Evolutionary conservation across 2,113 vertebrate species (phyloP), one percentile per base, ranked within the genome.

Genomic region (Piaya cayana): DNA sequence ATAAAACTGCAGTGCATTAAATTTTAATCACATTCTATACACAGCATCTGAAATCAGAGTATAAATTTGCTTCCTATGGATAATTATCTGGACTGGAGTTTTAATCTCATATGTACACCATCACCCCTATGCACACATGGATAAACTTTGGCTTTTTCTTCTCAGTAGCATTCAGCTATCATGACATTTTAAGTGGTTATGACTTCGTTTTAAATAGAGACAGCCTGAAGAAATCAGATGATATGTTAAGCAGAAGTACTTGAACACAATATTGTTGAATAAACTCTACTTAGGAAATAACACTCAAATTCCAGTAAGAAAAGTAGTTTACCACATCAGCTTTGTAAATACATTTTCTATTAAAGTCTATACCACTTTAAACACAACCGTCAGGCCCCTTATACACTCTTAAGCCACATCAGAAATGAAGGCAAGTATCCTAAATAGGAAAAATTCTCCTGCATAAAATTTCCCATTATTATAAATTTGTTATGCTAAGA

Each of bases 21-120:
- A 95, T 94, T 90, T 90, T 96, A 96, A 97, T 96, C 96, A 72
- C 80, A 94, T 97, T 92, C 93, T 96, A 96, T 94, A 93, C 95
- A 95, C 86, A 90, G 92, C 63, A 92, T 74, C 82, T 91, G 76
- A 96, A 97, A 94, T 96, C 80, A 92, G 90, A 93, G 82, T 42
- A 92, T n/a, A 79, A 88, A 75, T 86, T 95, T 90, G 80, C 82
- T 96, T 93, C 85, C 88, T 95, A 95, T 0, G 18, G 80, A 90
- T 95, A 96, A 97, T 90, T 95, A 96, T 88, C 96, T 92, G 62
- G 64, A 74, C 59, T 56, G 64, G 27, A 78, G 72, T 96, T 96
- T 82, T 82, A 92, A 96, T 92, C 82, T 95, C 63, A 53, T 32
- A 84, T 0, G 26, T 88, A 88, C 88, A 72, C 80, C 69, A 88